Evolutionary conservation across 2,888 invertebrate species (phyloP).

Genomic region (Microctonus hyperodae): DNA sequence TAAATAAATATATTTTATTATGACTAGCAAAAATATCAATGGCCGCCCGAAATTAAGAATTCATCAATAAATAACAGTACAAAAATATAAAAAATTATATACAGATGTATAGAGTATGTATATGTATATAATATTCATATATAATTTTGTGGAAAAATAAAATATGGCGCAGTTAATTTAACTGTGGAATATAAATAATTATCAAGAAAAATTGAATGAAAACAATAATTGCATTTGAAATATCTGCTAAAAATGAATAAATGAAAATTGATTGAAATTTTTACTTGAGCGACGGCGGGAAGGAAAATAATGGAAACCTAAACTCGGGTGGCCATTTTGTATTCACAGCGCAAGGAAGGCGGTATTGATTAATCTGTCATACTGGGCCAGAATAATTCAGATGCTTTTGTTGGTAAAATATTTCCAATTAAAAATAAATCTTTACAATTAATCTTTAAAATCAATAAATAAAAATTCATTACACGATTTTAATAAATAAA

Average conservation of each 20-base stretch:
- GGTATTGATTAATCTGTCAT: conserved; percentile 63
- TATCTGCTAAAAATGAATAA: no score
- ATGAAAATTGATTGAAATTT: neutral
- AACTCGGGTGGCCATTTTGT: conserved; percentile 60
- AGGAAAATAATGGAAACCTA: conserved; percentile 34
- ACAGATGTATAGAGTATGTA: no score
- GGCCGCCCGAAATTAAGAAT: neutral
- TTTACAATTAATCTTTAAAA: neutral
- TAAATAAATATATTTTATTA: neutral
- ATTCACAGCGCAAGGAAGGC: conserved; percentile 55
- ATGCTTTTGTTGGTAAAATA: conserved; percentile 13
- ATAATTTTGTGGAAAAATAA: no score
- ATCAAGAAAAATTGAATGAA: no score
- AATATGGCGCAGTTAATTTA: no score
- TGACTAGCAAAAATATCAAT: neutral
- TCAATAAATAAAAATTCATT: no score
- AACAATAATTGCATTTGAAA: no score
- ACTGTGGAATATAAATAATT: no score
- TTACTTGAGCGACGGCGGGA: neutral
- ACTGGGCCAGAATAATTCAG: conserved; percentile 37
- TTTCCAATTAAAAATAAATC: neutral
- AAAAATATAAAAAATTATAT: no score
- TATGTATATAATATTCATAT: no score
- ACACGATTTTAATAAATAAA: no score
- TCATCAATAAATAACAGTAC: no score